Conservation (phyloP, 2,113 vertebrate genomes). For the Chaetura pelagica region DNA sequence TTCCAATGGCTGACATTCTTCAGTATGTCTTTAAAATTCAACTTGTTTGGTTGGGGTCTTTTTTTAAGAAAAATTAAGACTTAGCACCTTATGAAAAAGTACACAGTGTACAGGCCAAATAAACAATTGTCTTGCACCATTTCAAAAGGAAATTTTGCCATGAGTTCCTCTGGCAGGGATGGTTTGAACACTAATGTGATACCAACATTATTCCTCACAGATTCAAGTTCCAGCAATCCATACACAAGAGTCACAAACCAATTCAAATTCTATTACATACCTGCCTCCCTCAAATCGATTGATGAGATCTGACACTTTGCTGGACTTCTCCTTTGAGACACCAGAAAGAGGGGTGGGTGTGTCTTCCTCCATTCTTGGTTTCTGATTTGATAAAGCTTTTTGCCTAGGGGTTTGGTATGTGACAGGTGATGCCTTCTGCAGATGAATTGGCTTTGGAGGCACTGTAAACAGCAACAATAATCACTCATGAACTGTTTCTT, state of each 20-base stretch:
- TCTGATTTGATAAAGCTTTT: constrained; percentile 76
- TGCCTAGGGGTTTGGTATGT: constrained; percentile 70
- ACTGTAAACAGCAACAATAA: constrained; percentile 76
- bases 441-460: constrained; percentile 92
- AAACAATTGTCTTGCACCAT: not conserved
- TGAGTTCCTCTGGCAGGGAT: not conserved
- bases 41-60: not conserved
- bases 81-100: not conserved
- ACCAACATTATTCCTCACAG: rapidly evolving
- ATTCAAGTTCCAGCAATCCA: not conserved
- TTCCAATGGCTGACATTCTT: not conserved
- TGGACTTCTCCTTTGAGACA: constrained; percentile 81
- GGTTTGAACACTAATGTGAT: not conserved
- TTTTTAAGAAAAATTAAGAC: not conserved
- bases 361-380: constrained; percentile 85
- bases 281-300: constrained; percentile 93
- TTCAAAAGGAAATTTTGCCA: not conserved
- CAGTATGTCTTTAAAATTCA: not conserved
- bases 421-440: constrained; percentile 82
- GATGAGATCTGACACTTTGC: constrained; percentile 95
- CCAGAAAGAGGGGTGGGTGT: constrained; percentile 60
- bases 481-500: not conserved
- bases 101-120: not conserved
- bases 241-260: not conserved
- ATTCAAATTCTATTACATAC: constrained; percentile 68